Base-by-base conservation (phyloP, 2,113 vertebrate genomes). In the Motacilla alba region DNA sequence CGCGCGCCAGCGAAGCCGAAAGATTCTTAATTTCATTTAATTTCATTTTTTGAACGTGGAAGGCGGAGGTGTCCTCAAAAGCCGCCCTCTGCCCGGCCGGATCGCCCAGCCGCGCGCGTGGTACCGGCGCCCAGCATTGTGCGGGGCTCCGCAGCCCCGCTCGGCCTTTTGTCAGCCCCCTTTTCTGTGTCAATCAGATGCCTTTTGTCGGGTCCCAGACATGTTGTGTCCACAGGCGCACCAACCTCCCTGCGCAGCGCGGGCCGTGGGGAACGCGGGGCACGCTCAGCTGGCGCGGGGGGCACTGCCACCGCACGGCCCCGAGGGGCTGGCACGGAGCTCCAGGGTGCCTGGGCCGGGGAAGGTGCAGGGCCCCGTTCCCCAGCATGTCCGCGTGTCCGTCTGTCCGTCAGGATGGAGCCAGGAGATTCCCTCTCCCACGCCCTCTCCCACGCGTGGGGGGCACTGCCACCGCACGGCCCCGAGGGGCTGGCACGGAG, bases 121-220 rank as follows among this genome's bases (percentile, higher is more conserved):
- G 94, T 92, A 27, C 74, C 17, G 3, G 77, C 81, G 24, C 20
- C 84, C 82, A 27, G 75, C 56, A 83, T 97, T 95, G 94, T 95
- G 92, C 78, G 9, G 66, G 17, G 79, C 94, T 72, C 96, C 85
- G 88, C 86, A 89, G 88, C 85, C 89, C 89, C 11, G 68, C 93
- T 93, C 20, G 85, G 94, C 94, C 95, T 96, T 95, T 95, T 94
- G 93, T 95, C 96, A 89, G 95, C 93, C 88, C 92, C 93, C 91
- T 97, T 96, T 97, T 95, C 96, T 94, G 80, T 87, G 94, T 95
- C 95, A 93, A 95, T 95, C 95, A 93, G 76, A 15, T 63, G 86
- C 72, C 94, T 93, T 96, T 97, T 96, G 94, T 96, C 94, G 9
- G 68, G 47, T 53, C 93, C 89, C 94, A 94, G 95, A 95, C 96